A percentile compares a stretch with the other conserved stretches of the same genome.
phyloP scores from a whole-genome alignment of 2,888 invertebrate genomes.

The Erebia palarica region DNA sequence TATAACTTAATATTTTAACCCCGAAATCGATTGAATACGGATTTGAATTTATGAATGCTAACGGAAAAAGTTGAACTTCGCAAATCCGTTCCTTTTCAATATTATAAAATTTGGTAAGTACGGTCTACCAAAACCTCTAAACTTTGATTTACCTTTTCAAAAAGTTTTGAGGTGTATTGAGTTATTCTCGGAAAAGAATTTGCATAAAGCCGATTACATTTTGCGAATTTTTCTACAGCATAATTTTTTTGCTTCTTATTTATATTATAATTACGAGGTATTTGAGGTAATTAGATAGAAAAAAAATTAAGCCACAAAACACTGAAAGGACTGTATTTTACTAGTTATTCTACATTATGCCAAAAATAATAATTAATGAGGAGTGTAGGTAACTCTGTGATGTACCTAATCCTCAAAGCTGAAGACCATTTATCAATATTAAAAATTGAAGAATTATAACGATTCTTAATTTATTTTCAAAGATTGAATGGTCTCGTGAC shows the following conservation, averaged over 20 bases:
- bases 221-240: conserved; percentile 21
- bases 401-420: no score
- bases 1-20: conserved; percentile 61
- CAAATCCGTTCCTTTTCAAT: conserved; percentile 71
- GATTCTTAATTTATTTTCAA: no score
- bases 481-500: no score
- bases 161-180: conserved; percentile 51
- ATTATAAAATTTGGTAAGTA: conserved; percentile 65
- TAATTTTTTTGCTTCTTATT: conserved; percentile 19
- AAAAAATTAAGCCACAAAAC: background rate
- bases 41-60: conserved; percentile 81
- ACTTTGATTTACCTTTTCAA: conserved; percentile 51
- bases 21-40: conserved; percentile 65
- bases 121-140: conserved; percentile 59
- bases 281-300: no score
- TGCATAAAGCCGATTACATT: conserved; percentile 30
- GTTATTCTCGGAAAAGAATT: conserved; percentile 33
- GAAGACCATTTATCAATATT: no score
- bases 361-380: no score
- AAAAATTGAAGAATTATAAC: no score
- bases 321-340: background rate
- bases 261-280: background rate
- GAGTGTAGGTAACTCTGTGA: no score
- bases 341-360: no score
- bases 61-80: conserved; percentile 72